Base-by-base conservation (phyloP, 2,797 vertebrate species). In the Muscicapa striata region DNA sequence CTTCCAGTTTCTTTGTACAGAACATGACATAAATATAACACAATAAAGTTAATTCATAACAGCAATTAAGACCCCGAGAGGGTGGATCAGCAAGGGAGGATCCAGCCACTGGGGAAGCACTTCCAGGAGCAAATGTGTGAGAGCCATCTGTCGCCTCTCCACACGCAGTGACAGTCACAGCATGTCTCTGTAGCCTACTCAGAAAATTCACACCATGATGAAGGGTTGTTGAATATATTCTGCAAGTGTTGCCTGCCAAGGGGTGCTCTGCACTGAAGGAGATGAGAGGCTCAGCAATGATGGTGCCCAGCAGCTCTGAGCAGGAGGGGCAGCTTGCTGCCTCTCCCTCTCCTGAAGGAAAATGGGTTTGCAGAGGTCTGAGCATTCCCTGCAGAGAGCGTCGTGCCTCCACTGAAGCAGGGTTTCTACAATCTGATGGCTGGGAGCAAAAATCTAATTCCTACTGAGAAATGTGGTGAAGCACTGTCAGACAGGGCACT, bases 101-200 rank as follows among this genome's bases (percentile, higher is more conserved):
- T 40, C 24, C 29, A 64, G 52, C 54, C 76, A 18, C 82, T 19
- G 59, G 75, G 82, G 89, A 69, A 79, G 61, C 70, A 11, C 78
- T 90, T 87, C 30, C 76, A 75, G 90, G 84, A 90, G 69, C 67
- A 75, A 91, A 78, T 5, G 80, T 78, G 85, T 81, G 70, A 58
- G 74, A 96, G 80, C 95, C 91, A 91, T 95, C 94, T 96, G 95
- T 84, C 11, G 12, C 85, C 78, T 76, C 91, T 14, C 87, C 61
- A 30, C 14, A 6, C 29, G 4, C 27, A 73, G 91, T n/a, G 87
- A 64, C 13, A 95, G 94, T 15, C 87, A 52, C 80, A 94, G 73
- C 91, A 55, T 1, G 85, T 30, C 77, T 48, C 76, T 15, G 54
- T 80, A 80, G 54, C 95, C 87, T 32, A 0, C 40, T 45, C 4